phyloP scores from a whole-genome alignment of 2,888 invertebrate species.

The Dasysyrphus albostriatus region DNA sequence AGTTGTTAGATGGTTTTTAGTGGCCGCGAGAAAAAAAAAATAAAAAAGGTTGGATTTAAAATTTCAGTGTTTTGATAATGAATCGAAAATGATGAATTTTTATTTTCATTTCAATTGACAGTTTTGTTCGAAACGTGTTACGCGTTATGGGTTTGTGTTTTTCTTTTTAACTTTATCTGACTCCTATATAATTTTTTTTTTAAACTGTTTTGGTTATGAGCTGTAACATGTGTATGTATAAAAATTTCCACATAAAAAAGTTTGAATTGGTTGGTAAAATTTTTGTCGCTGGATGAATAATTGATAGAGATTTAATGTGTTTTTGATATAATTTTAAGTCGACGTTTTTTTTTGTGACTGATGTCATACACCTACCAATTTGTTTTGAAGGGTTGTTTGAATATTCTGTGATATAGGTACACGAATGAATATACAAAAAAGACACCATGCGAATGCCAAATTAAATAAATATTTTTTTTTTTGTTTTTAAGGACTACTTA shows the following conservation, averaged over 20 bases:
- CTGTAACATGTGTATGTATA: not conserved
- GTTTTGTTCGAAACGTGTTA: constrained; percentile 57
- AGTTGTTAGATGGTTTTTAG: not conserved
- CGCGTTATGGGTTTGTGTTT: constrained; percentile 15
- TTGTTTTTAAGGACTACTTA: not conserved
- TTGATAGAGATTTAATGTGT: constrained; percentile 67
- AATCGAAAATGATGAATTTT: constrained; percentile 74
- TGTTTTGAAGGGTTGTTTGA: not conserved
- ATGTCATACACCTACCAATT: not conserved
- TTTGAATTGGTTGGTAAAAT: constrained; percentile 18
- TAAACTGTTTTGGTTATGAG: not conserved
- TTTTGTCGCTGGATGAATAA: not conserved
- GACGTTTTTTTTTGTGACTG: not conserved
- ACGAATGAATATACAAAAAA: not conserved
- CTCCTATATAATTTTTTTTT: not conserved
- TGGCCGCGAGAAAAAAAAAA: not conserved
- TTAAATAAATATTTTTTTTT: not conserved
- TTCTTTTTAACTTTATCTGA: constrained; percentile 26
- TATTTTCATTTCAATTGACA: constrained; percentile 70
- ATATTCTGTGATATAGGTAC: not conserved
- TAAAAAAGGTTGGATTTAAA: constrained; percentile 11
- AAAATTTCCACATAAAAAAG: not conserved
- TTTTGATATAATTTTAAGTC: constrained; percentile 64
- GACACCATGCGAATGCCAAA: not conserved
- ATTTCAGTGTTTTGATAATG: constrained; percentile 68